Conservation (phyloP, 2,113 vertebrate genomes). For the Laticauda laticaudata region DNA sequence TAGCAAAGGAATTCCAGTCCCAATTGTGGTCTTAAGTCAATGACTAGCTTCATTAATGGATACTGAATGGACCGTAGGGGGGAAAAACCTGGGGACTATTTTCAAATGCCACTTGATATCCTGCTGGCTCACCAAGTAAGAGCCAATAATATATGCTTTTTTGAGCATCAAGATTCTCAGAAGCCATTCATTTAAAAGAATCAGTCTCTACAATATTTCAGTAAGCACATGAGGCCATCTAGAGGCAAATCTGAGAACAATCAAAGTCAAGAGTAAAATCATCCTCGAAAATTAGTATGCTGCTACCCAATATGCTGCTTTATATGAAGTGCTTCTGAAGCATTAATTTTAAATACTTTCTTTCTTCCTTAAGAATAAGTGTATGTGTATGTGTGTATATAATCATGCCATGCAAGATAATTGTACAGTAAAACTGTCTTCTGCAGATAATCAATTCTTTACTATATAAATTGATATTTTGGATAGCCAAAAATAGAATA, state of each 20-base stretch:
- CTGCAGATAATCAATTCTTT: background rate
- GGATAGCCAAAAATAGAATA: background rate
- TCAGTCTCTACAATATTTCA: background rate
- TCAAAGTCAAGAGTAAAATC: background rate
- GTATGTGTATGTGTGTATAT: background rate
- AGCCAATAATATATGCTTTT: background rate
- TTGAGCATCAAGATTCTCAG: background rate
- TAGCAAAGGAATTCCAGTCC: background rate
- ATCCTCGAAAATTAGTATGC: background rate
- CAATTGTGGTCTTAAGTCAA: background rate
- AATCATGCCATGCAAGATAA: background rate
- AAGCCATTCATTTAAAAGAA: background rate
- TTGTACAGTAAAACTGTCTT: background rate
- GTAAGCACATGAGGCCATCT: constrained; percentile 1
- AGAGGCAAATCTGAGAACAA: background rate
- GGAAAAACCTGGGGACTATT: background rate
- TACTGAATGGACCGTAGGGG: background rate
- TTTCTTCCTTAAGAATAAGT: background rate
- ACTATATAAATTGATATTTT: background rate
- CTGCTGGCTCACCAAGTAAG: background rate
- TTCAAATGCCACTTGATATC: background rate
- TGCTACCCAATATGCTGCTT: background rate
- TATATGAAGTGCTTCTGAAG: background rate
- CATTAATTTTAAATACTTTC: background rate
- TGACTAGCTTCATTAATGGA: background rate